Evolutionary conservation across 1,140 invertebrate genomes (phyloP).

Genomic region (Aphaenogaster ashmeadi): DNA sequence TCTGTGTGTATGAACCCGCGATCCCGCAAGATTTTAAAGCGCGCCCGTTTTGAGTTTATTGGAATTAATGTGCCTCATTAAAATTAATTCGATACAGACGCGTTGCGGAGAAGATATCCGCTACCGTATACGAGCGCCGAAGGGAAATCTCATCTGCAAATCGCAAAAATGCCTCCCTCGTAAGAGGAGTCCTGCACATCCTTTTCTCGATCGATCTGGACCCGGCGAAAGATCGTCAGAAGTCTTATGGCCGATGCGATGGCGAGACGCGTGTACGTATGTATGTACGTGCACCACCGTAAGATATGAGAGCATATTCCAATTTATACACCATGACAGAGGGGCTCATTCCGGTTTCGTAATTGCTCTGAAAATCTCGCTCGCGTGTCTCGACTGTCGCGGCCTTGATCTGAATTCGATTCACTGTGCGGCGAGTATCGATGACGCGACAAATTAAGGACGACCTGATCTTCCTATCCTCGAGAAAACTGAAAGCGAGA

Average conservation of each 20-base stretch:
- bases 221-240: neutral
- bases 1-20: neutral
- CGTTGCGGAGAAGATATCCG: neutral
- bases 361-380: constrained; percentile 46
- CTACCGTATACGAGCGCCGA: neutral
- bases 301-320: neutral
- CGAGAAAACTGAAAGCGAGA: constrained; percentile 10
- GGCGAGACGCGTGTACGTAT: neutral
- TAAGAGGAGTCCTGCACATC: constrained; percentile 23
- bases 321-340: constrained; percentile 48
- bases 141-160: neutral
- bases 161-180: neutral
- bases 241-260: neutral
- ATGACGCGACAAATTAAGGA: constrained; percentile 39
- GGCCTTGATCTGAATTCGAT: constrained; percentile 69
- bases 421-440: neutral
- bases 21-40: neutral
- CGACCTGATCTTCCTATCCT: neutral
- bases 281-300: neutral
- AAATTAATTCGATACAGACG: neutral
- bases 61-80: constrained; percentile 36
- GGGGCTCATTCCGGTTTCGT: constrained; percentile 44
- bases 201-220: constrained; percentile 12
- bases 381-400: constrained; percentile 32
- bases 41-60: neutral